Percentiles rank a stretch among this genome's conserved stretches.
Evolutionary conservation across 2,113 vertebrate genomes (phyloP).

Genomic region (Oenanthe oenanthe): DNA sequence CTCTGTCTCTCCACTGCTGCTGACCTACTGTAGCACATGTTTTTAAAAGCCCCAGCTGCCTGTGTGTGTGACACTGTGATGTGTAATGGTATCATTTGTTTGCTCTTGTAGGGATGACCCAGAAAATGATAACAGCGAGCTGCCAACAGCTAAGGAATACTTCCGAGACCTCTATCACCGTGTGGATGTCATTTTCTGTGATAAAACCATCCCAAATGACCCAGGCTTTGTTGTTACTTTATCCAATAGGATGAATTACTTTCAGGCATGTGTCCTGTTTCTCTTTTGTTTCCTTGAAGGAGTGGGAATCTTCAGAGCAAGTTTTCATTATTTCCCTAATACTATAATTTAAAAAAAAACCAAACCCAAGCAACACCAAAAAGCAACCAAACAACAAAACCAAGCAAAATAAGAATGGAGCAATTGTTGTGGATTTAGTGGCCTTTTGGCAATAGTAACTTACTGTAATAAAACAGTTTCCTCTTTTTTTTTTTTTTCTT

Average conservation of each 20-base stretch:
- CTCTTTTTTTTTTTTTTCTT: not conserved
- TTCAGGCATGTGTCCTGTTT: conserved; percentile 83
- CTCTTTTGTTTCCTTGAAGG: not conserved
- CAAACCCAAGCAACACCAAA: not conserved
- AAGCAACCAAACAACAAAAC: not conserved
- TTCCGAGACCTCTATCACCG: conserved; percentile 98
- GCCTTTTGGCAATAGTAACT: not conserved
- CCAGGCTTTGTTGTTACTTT: conserved; percentile 98
- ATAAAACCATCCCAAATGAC: conserved; percentile 99
- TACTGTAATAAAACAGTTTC: not conserved
- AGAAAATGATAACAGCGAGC: conserved; percentile 95
- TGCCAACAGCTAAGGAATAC: conserved; percentile 97
- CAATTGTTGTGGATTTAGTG: not conserved
- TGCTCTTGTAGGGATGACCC: conserved; percentile 87
- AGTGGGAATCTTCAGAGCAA: not conserved
- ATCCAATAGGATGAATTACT: conserved; percentile 99
- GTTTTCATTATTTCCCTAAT: not conserved
- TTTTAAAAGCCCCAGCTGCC: not conserved
- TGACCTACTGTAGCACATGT: not conserved
- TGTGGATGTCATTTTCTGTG: conserved; percentile 98
- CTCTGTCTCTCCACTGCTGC: not conserved
- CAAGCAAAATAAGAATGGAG: not conserved
- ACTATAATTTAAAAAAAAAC: not conserved
- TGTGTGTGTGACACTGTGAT: not conserved
- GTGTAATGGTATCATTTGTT: conserved; percentile 6